These are phyloP conservation scores for Rhabdomys dilectus DNA, from an alignment of 2,113 vertebrate genomes.

Conservation along the genomic window DNA sequence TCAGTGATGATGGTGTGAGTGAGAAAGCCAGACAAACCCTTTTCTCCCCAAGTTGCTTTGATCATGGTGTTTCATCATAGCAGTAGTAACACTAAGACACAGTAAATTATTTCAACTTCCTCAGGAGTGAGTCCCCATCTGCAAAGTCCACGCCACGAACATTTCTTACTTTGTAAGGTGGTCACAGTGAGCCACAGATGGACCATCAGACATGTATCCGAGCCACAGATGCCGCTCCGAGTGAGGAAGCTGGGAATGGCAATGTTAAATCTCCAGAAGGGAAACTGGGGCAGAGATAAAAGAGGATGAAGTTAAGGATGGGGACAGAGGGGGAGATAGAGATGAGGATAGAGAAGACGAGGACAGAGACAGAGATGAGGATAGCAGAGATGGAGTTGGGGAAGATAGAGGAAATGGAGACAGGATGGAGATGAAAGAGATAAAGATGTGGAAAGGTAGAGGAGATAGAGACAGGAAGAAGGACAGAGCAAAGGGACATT, in stretches of 20 bases:
- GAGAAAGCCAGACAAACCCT: background rate
- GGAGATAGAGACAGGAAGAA: background rate
- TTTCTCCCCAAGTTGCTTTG: background rate
- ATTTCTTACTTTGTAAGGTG: background rate
- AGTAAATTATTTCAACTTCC: background rate
- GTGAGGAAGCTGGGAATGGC: background rate
- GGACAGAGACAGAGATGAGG: background rate
- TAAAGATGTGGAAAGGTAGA: background rate
- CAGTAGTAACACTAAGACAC: background rate
- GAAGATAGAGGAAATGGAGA: background rate
- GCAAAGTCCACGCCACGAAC: too few relatives aligned
- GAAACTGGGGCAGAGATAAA: slow-evolving; percentile 11
- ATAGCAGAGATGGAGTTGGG: background rate
- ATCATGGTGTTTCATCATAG: background rate
- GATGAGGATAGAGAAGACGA: background rate
- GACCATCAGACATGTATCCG: background rate
- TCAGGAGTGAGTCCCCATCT: background rate
- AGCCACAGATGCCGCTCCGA: background rate
- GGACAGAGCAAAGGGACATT: background rate
- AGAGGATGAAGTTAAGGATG: too few relatives aligned
- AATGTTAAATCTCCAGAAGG: background rate
- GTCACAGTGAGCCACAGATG: background rate
- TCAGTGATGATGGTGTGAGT: background rate
- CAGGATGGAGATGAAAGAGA: background rate
- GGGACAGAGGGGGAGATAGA: too few relatives aligned